Conservation (phyloP, 2,113 vertebrate genomes). For the Callipepla californica region DNA sequence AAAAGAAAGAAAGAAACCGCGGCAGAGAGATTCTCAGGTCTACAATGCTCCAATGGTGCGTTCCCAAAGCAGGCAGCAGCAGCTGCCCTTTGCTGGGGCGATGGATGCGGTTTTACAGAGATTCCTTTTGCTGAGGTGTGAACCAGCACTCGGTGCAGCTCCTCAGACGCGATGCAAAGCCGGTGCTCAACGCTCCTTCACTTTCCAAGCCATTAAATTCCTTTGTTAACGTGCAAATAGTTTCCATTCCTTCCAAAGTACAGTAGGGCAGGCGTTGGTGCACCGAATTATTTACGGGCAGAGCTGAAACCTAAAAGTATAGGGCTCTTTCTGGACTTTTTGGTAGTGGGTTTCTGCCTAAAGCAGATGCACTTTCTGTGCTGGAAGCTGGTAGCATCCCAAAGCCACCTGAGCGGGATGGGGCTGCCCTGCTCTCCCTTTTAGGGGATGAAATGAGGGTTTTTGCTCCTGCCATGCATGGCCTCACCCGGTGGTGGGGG, state of each 20-base stretch:
- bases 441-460: background rate
- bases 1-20: background rate
- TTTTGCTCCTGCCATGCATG: background rate
- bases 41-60: background rate
- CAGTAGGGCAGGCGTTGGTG: background rate
- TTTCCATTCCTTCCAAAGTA: slow-evolving; percentile 8
- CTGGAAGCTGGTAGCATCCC: background rate
- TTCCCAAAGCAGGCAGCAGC: background rate
- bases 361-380: background rate
- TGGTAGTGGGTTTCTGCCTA: background rate
- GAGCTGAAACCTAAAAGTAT: background rate
- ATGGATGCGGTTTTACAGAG: background rate
- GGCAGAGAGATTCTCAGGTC: background rate
- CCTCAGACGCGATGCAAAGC: background rate
- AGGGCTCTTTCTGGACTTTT: background rate
- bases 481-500: background rate
- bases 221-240: slow-evolving; percentile 42
- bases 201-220: slow-evolving; percentile 39
- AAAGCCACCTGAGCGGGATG: background rate
- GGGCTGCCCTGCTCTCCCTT: background rate
- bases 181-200: background rate
- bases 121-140: slow-evolving; percentile 27
- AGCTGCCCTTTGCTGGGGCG: background rate
- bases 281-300: slow-evolving; percentile 10
- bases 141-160: background rate